Conservation (phyloP, 2,113 vertebrate species). For the Phylloscopus whistleri region DNA sequence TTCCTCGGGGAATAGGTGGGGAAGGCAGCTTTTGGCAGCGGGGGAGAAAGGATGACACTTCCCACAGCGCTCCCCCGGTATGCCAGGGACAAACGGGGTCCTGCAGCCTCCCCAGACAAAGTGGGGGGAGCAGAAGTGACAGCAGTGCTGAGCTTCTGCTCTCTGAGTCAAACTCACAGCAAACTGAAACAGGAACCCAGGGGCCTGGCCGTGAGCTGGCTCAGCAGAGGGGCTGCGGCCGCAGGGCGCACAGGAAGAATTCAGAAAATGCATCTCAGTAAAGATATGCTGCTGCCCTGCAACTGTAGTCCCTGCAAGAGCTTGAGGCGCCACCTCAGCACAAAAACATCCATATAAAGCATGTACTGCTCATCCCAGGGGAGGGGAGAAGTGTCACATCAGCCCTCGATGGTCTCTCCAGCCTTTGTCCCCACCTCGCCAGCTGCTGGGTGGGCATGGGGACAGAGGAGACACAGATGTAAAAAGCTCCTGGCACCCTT, state of each 20-base stretch:
- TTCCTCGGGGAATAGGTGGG: constrained; percentile 22
- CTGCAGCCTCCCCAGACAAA: neutral
- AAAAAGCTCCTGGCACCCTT: neutral
- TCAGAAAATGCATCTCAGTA: constrained; percentile 22
- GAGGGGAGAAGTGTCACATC: neutral
- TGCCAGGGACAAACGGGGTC: fast-evolving
- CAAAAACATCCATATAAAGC: constrained; percentile 41
- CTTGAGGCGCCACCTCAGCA: constrained; percentile 27
- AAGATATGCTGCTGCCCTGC: constrained; percentile 5
- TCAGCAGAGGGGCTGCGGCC: constrained; percentile 5
- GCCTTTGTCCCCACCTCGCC: neutral
- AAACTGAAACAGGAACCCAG: neutral
- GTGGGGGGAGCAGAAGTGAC: neutral
- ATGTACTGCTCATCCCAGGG: neutral
- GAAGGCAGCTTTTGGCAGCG: neutral
- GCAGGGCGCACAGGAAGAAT: constrained; percentile 28
- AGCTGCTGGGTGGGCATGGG: neutral
- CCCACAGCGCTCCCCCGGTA: neutral
- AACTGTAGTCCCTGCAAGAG: neutral
- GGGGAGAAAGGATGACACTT: neutral
- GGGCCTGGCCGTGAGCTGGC: neutral
- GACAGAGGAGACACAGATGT: neutral
- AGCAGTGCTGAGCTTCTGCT: neutral
- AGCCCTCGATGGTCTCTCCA: neutral
- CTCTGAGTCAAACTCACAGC: neutral